Evolutionary conservation across 2,888 invertebrate species (phyloP).

Genomic region (Orthosia gracilis): DNA sequence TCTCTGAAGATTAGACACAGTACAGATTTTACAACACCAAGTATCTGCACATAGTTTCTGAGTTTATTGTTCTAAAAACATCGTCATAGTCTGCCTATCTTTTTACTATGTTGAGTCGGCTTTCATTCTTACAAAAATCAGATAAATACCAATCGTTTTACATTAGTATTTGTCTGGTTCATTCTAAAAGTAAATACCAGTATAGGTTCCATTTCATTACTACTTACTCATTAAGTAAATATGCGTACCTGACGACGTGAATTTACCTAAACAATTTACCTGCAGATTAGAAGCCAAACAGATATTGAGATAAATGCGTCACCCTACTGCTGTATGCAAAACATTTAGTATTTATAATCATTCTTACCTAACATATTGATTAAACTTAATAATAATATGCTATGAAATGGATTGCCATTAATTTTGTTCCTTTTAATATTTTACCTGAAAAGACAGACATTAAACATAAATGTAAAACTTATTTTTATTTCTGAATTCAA

Average conservation of each 20-base stretch:
- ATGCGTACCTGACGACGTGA: background rate
- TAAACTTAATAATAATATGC: too few species aligned
- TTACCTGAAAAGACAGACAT: background rate
- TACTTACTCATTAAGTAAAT: slow-evolving; percentile 16
- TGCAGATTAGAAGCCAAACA: slow-evolving; percentile 31
- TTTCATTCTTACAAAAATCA: background rate
- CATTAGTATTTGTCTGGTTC: too few species aligned
- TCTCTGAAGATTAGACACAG: background rate
- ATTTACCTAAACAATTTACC: slow-evolving; percentile 24
- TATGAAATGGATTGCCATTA: background rate
- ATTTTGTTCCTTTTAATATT: background rate
- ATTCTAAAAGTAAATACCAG: too few species aligned
- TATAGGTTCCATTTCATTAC: background rate
- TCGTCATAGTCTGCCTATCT: background rate
- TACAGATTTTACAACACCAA: background rate
- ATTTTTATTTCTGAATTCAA: background rate
- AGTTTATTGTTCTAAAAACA: background rate
- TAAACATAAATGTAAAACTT: background rate
- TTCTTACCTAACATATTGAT: background rate
- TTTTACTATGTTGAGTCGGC: background rate
- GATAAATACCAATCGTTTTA: background rate
- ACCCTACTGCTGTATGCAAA: background rate
- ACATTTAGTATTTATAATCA: too few species aligned
- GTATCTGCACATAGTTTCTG: too few species aligned
- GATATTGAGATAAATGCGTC: slow-evolving; percentile 23